phyloP scores from a whole-genome alignment of 1,140 invertebrate genomes.

The Pararge aegeria region DNA sequence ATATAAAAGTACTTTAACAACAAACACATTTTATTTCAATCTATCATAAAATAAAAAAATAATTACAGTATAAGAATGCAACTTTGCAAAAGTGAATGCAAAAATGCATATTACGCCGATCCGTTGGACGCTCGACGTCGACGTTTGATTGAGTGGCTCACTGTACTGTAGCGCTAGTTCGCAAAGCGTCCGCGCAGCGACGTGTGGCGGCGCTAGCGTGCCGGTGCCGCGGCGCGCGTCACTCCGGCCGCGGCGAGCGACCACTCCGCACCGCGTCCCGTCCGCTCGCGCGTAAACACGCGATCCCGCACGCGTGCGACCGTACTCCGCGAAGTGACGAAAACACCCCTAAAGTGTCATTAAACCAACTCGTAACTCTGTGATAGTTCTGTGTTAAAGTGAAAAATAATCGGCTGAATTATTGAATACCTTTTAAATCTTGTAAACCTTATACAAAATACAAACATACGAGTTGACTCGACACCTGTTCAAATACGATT shows the following conservation, averaged over 20 bases:
- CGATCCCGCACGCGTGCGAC: slow-evolving; percentile 8
- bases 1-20: background rate
- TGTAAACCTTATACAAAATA: slow-evolving; percentile 5
- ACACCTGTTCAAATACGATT: slow-evolving; percentile 58
- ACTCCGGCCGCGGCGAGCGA: slow-evolving; percentile 71
- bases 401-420: slow-evolving; percentile 14
- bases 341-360: slow-evolving; percentile 34
- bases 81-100: slow-evolving; percentile 42
- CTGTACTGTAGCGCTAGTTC: background rate
- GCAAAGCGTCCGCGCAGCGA: slow-evolving; percentile 25
- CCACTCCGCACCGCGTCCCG: slow-evolving; percentile 42
- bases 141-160: slow-evolving; percentile 51
- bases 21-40: background rate
- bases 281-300: slow-evolving; percentile 28
- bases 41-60: background rate
- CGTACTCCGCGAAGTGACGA: slow-evolving; percentile 51
- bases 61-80: background rate
- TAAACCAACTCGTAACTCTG: slow-evolving; percentile 42
- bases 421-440: too few relatives aligned
- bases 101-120: slow-evolving; percentile 34
- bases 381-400: slow-evolving; percentile 29
- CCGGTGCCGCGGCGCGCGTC: slow-evolving; percentile 46
- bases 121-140: slow-evolving; percentile 13
- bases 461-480: slow-evolving; percentile 7
- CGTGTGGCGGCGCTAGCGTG: slow-evolving; percentile 40